These are phyloP conservation scores for Eustalomyia histrio DNA, from an alignment of 2,888 invertebrate species.

Conservation along the genomic window DNA sequence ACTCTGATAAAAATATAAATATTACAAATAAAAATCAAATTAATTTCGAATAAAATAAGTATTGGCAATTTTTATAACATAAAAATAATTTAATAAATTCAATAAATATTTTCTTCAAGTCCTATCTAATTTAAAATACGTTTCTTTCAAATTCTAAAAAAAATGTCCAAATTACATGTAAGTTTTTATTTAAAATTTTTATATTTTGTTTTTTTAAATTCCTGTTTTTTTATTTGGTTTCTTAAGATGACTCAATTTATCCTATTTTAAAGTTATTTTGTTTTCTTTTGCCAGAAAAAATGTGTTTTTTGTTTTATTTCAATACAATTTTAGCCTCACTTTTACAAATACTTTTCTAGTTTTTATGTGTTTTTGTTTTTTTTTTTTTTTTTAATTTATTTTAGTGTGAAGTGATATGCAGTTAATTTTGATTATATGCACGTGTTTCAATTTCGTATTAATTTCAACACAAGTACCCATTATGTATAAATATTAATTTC, in stretches of 20 bases:
- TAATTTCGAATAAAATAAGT: too few species aligned
- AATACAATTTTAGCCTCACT: conserved; percentile 22
- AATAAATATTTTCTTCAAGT: too few species aligned
- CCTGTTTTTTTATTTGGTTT: conserved; percentile 21
- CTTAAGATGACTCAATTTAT: conserved; percentile 53
- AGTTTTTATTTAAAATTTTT: conserved; percentile 64
- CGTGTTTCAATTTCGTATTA: conserved; percentile 12
- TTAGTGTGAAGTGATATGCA: conserved; percentile 40
- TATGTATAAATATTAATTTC: too few species aligned
- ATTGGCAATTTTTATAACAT: too few species aligned
- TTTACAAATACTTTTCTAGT: conserved; percentile 20
- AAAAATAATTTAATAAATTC: too few species aligned
- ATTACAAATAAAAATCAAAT: too few species aligned
- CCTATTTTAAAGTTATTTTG: conserved; percentile 54
- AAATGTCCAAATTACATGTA: conserved; percentile 75
- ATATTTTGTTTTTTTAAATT: not conserved
- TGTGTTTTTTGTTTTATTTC: conserved; percentile 36
- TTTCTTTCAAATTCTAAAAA: not conserved
- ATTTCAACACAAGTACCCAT: too few species aligned
- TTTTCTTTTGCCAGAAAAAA: conserved; percentile 43
- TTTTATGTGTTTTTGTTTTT: conserved; percentile 1
- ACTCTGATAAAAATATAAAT: too few species aligned
- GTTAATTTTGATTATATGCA: not conserved
- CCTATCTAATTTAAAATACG: too few species aligned
- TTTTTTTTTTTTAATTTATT: conserved; percentile 34